phyloP scores from a whole-genome alignment of 2,113 vertebrate species.

The Microtus oregoni region DNA sequence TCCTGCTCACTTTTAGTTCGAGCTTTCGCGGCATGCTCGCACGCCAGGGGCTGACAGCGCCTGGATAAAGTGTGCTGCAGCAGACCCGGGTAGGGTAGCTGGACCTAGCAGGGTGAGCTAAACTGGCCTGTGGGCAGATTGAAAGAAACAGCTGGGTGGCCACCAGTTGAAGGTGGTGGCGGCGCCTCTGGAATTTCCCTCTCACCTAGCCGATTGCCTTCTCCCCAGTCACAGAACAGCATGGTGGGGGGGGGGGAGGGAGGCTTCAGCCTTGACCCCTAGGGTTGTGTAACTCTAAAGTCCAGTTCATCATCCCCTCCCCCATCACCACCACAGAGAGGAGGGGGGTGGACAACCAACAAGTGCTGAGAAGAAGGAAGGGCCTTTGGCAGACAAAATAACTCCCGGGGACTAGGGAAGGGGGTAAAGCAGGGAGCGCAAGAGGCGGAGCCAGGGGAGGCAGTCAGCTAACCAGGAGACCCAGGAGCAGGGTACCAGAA shows the following conservation, averaged over 20 bases:
- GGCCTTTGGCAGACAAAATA: neutral
- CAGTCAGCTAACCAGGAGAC: neutral
- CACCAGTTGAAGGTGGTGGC: neutral
- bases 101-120: neutral
- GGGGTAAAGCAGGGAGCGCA: too few relatives aligned
- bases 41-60: too few relatives aligned
- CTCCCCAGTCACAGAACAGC: neutral
- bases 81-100: neutral
- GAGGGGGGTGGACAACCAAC: neutral
- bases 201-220: neutral
- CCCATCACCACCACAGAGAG: neutral
- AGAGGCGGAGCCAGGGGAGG: neutral
- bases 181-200: neutral
- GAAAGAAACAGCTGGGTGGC: neutral
- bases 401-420: neutral
- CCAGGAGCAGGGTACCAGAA: neutral
- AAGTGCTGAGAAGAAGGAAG: neutral
- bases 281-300: neutral
- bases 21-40: neutral
- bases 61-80: accelerated
- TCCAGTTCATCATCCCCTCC: neutral
- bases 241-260: neutral
- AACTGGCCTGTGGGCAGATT: neutral
- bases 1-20: neutral
- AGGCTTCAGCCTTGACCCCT: neutral